A percentile compares a stretch with the other conserved stretches of the same genome.
Conservation (phyloP, 2,797 vertebrate genomes). For the Tapirus indicus region DNA sequence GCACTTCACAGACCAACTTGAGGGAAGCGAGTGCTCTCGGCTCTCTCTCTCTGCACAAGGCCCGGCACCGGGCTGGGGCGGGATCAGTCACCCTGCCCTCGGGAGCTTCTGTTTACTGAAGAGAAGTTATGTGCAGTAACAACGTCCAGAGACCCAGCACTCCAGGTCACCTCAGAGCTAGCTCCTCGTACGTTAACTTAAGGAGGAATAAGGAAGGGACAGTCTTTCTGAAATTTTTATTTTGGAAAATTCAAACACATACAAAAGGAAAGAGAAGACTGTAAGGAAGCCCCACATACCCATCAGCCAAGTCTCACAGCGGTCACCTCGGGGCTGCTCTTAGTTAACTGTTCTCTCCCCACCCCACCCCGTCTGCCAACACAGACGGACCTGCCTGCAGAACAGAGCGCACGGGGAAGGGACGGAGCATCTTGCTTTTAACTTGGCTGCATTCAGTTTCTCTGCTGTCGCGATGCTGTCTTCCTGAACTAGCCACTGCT, state of each 20-base stretch:
- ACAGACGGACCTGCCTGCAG: fast-evolving
- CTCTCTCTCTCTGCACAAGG: neutral
- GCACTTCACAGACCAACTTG: neutral
- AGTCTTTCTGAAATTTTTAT: neutral
- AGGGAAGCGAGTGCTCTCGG: no score
- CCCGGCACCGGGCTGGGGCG: neutral
- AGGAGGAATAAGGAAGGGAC: neutral
- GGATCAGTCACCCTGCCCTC: no score
- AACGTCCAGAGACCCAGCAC: no score
- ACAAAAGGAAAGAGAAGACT: neutral
- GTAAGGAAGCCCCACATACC: neutral
- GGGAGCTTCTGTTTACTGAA: no score
- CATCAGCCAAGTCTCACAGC: neutral
- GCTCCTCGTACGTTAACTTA: neutral
- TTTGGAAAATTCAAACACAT: neutral
- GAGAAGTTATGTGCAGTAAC: neutral
- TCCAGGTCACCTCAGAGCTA: neutral
- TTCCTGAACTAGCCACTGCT: neutral
- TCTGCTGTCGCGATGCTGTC: neutral
- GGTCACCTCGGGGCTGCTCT: neutral
- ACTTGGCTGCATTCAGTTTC: neutral
- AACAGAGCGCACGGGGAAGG: neutral
- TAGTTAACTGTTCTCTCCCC: neutral
- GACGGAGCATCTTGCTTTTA: fast-evolving
- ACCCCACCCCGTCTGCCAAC: neutral